Percentiles rank a stretch among this genome's conserved stretches.
phyloP scores from a whole-genome alignment of 2,797 vertebrate species.

The Myotis planiceps region DNA sequence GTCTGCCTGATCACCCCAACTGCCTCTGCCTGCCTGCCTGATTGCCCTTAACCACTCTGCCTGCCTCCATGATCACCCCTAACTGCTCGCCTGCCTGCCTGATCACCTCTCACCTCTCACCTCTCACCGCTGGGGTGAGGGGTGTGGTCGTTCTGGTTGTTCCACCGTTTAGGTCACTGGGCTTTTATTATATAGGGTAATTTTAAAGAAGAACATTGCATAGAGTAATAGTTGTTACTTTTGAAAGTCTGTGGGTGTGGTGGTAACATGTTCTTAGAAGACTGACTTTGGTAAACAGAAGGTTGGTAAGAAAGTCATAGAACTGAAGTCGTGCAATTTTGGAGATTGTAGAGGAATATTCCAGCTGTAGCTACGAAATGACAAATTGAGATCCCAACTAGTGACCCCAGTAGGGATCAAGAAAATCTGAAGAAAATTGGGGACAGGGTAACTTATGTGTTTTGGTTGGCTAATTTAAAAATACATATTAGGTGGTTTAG shows the following conservation, averaged over 20 bases:
- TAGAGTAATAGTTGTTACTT: not conserved
- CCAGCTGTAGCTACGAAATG: not conserved
- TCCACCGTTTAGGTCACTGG: too few relatives aligned
- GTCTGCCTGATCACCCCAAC: too few relatives aligned
- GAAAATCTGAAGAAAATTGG: not conserved
- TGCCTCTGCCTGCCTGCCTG: too few relatives aligned
- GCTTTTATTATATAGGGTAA: not conserved
- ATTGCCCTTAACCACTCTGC: too few relatives aligned
- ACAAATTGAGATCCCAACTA: not conserved
- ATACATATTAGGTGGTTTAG: not conserved
- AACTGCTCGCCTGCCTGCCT: too few relatives aligned
- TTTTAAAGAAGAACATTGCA: not conserved
- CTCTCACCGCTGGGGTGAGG: too few relatives aligned
- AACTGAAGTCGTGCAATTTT: not conserved
- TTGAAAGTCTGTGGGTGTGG: not conserved
- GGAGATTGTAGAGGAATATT: not conserved
- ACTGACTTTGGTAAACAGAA: conserved; percentile 6
- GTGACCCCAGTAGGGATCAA: not conserved
- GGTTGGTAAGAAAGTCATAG: not conserved
- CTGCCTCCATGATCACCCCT: too few relatives aligned
- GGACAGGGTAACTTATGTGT: not conserved
- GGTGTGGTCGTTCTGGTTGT: too few relatives aligned
- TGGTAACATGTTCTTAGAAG: not conserved
- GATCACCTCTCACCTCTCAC: too few relatives aligned
- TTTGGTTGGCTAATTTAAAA: not conserved